These are phyloP conservation scores for Lota lota DNA, from an alignment of 2,113 vertebrate species.

Conservation along the genomic window DNA sequence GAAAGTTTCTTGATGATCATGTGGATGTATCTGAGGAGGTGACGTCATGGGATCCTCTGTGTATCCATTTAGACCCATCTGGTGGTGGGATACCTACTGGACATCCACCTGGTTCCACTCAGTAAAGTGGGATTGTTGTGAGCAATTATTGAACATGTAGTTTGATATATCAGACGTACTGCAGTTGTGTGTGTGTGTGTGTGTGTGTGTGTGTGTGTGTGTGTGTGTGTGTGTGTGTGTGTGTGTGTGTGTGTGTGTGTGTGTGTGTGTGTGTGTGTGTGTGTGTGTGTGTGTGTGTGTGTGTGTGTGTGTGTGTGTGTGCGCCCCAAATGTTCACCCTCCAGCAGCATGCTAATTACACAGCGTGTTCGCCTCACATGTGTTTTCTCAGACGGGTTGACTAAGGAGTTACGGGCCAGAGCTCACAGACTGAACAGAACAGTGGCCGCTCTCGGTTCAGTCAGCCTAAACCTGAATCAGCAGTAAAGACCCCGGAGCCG, in stretches of 20 bases:
- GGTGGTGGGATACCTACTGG: too few species aligned
- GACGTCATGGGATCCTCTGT: neutral
- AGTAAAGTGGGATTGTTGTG: too few species aligned
- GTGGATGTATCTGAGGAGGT: too few species aligned
- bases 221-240: conserved; percentile 4
- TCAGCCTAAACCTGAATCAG: too few species aligned
- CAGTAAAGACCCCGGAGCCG: too few species aligned
- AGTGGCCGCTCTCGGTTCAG: too few species aligned
- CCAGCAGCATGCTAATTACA: too few species aligned
- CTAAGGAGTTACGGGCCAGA: conserved; percentile 8
- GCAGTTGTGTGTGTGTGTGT: neutral
- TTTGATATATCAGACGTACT: too few species aligned
- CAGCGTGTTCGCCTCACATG: conserved; percentile 8
- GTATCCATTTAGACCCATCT: neutral
- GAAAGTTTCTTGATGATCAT: too few species aligned
- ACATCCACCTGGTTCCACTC: too few species aligned
- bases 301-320: conserved; percentile 1
- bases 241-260: conserved; percentile 6
- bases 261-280: neutral
- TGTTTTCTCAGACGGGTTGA: conserved; percentile 40
- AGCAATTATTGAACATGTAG: too few species aligned
- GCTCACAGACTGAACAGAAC: too few species aligned
- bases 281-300: neutral
- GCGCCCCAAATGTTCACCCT: neutral
- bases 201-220: neutral